Percentiles rank a stretch among this genome's conserved stretches.
These are phyloP conservation scores for Camelus dromedarius DNA, from an alignment of 2,113 vertebrate genomes.

Conservation along the genomic window DNA sequence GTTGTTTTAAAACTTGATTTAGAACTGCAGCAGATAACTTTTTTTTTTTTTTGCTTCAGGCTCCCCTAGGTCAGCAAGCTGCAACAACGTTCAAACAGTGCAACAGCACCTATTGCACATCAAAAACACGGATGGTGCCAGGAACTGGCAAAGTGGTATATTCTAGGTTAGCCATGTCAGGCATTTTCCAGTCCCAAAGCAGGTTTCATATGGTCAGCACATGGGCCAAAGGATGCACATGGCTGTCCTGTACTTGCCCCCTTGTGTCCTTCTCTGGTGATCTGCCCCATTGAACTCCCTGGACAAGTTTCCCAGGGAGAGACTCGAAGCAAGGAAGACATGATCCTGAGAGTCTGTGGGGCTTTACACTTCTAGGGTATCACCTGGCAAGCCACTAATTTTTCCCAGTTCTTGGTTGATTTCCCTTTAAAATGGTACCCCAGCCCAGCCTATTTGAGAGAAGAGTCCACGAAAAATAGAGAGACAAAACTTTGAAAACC, in stretches of 20 bases:
- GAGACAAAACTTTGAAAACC: neutral
- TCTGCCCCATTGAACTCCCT: neutral
- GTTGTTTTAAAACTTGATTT: conserved; percentile 75
- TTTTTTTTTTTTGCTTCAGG: neutral
- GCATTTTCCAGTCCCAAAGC: conserved; percentile 47
- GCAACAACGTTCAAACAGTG: neutral
- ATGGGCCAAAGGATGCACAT: conserved; percentile 7
- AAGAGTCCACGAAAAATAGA: neutral
- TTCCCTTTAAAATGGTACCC: neutral
- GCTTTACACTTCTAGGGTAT: neutral
- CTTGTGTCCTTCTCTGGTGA: conserved; percentile 16
- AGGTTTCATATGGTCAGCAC: conserved; percentile 40
- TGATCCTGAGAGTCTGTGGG: neutral
- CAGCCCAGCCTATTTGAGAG: neutral
- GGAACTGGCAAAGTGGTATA: conserved; percentile 22
- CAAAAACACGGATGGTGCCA: conserved; percentile 45
- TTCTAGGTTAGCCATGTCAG: conserved; percentile 47
- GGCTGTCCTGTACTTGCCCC: neutral
- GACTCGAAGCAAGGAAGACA: neutral
- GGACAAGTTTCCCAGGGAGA: neutral
- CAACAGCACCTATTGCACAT: neutral
- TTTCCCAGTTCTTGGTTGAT: neutral
- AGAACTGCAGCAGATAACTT: conserved; percentile 45
- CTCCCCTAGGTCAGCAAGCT: conserved; percentile 64
- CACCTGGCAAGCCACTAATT: neutral